Evolutionary conservation across 2,113 vertebrate genomes (phyloP), one percentile per base, ranked within the genome.

Genomic region (Sinocyclocheilus grahami): DNA sequence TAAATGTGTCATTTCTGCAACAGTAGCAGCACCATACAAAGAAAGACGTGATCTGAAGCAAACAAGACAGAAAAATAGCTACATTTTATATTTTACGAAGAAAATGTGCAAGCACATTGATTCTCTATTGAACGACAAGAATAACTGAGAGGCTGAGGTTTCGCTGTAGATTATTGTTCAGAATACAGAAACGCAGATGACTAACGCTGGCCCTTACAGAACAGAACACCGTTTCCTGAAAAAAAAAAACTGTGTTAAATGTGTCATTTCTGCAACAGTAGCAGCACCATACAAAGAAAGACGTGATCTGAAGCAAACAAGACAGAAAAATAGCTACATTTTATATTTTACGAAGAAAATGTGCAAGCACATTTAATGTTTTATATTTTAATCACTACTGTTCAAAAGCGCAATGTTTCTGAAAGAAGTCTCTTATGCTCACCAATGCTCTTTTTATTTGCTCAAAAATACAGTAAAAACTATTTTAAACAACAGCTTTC

Each of bases 181-280:
- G 53, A 62, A 58, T 18, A 58, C 48, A 24, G 22, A 75, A 48
- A 75, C 22, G 22, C 13, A 48, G 42, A 75, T 24, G 72, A 75
- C 72, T 75, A 75, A 75, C 24, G 42, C n/a, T 48, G 42, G 72
- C 72, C 72, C 42, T 75, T 75, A 75, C 72, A 75, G 42, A 75
- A 46, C 71, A 53, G 75, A 77, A 77, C 39, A 69, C 30, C 14
- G 27, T 37, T 71, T 71, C 24, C 24, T 16, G 27, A 39, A 72
- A 72, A 1, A 72, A n/a, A 72, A 10, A 20, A 22, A 12, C 72
- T 76, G 37, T 4, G 46, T 30, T 8, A 78, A 78, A 55, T 78
- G n/a, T 55, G 24, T 18, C 2, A 78, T 78, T 78, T 33, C 48
- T 55, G 46, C n/a, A 55, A 27, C 24, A 55, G 48, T 30, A 33